These are phyloP conservation scores for Campylomormyrus tamandua DNA, from an alignment of 2,113 vertebrate genomes.

Conservation along the genomic window DNA sequence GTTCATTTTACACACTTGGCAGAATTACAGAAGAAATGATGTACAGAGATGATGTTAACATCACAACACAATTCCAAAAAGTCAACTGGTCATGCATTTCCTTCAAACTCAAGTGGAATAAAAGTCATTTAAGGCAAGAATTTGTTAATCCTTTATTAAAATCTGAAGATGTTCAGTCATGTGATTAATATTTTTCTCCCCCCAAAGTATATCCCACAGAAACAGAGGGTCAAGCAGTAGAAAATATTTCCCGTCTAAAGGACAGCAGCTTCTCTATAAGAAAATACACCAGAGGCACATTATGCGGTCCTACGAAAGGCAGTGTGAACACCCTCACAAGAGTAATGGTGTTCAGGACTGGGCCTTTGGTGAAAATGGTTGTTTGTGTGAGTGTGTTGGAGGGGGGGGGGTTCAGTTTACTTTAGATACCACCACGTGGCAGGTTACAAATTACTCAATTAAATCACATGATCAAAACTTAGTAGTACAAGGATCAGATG, in stretches of 20 bases:
- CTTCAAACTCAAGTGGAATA: not conserved
- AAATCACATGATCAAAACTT: not conserved
- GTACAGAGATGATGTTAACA: not conserved
- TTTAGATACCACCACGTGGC: not conserved
- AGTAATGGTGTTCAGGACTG: too few species aligned
- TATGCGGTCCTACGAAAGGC: slow-evolving; percentile 1
- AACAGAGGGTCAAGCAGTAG: slow-evolving; percentile 2
- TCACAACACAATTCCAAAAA: not conserved
- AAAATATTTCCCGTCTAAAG: not conserved
- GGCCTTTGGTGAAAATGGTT: not conserved
- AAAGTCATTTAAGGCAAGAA: not conserved
- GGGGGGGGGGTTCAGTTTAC: not conserved
- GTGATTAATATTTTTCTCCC: not conserved
- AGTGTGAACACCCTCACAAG: not conserved
- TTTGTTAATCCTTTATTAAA: slow-evolving; percentile 20
- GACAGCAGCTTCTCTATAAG: not conserved
- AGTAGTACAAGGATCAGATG: slow-evolving; percentile 8
- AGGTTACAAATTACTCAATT: not conserved
- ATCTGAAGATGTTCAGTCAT: not conserved
- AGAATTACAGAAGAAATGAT: not conserved
- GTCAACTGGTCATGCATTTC: not conserved
- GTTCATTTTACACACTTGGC: not conserved
- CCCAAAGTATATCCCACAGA: not conserved
- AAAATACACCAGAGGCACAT: slow-evolving; percentile 26
- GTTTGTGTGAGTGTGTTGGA: not conserved